Evolutionary conservation across 2,888 invertebrate species (phyloP), one percentile per base, ranked within the genome.

Genomic region (Eumacrocentrus americanus): DNA sequence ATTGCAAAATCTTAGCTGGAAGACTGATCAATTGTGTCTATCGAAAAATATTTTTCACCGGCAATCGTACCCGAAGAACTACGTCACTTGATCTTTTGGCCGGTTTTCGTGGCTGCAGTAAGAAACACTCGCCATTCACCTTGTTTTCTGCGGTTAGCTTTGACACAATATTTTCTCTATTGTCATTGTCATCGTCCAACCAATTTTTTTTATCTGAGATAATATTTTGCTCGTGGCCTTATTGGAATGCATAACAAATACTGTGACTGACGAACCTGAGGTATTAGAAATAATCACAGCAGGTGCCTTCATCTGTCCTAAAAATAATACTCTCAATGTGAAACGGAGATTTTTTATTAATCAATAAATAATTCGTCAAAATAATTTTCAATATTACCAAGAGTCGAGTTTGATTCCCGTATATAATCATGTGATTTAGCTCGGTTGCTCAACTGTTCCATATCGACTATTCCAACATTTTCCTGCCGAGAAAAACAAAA

Each of bases 191-290:
- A 23, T 46, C 6, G 7, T 42, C 20, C 1, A 18, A 16, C 5
- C n/a, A 12, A 25, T 22, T 23, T 25, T 46, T 12, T 46, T 46
- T 6, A 5, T 12, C 1, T 12, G 20, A 12, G 14, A 12, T 3
- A 12, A 5, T 9, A 22, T 23, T 46, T 46, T 46, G 2, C 23
- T 46, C 5, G 12, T 46, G 3, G 11, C 22, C 12, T 12, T 46
- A n/a, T 46, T 46, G 1, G 46, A 46, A 46, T 46, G 46, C 6
- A 46, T 46, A 46, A 46, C 22, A 22, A 22, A 46, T n/a, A 46
- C 46, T 46, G 46, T 46, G 6, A 46, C 46, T 11, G 46, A 46
- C 12, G 46, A 46, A 25, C 46, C 23, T 5, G 46, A 46, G 3
- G 23, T n/a, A 25, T 46, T 22, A 12, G 46, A 46, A 12, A 46